A percentile compares a stretch with the other conserved stretches of the same genome.
phyloP scores from a whole-genome alignment of 2,888 invertebrate genomes.

The Lycia hirtaria region DNA sequence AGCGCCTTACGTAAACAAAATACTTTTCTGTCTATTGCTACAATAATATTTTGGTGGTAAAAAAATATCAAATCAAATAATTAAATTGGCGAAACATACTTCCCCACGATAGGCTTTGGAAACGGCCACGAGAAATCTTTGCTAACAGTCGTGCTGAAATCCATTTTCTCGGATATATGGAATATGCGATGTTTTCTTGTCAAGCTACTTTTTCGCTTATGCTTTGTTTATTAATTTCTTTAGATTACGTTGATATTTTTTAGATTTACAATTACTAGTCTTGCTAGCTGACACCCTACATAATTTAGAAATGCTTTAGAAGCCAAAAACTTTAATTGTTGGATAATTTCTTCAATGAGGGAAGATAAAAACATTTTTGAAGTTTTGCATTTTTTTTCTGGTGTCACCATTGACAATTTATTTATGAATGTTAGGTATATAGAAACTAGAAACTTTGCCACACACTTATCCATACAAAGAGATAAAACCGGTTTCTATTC shows the following conservation, averaged over 20 bases:
- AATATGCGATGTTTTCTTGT: conserved; percentile 10
- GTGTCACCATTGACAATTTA: conserved; percentile 23
- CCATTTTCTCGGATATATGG: conserved; percentile 52
- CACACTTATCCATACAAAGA: no score
- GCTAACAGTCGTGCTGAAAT: conserved; percentile 78
- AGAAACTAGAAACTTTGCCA: no score
- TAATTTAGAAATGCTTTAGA: conserved; percentile 81
- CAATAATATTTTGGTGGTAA: background rate
- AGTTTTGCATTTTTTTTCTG: conserved; percentile 63
- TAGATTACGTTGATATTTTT: conserved; percentile 75
- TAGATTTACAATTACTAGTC: conserved; percentile 73
- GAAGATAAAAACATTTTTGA: conserved; percentile 84
- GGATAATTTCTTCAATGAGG: conserved; percentile 78
- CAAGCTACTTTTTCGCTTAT: background rate
- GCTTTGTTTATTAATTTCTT: conserved; percentile 48
- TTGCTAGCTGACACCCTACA: conserved; percentile 82
- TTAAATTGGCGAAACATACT: conserved; percentile 60
- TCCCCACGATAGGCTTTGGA: conserved; percentile 83
- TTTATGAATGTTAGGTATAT: background rate
- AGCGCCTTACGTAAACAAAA: conserved; percentile 5
- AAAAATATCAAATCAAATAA: background rate
- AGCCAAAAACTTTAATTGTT: conserved; percentile 77
- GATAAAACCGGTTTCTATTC: no score
- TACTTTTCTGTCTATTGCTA: background rate
- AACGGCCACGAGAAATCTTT: conserved; percentile 87